These are phyloP conservation scores for Sipunculus nudus DNA, from an alignment of 2,888 invertebrate species.

Conservation along the genomic window DNA sequence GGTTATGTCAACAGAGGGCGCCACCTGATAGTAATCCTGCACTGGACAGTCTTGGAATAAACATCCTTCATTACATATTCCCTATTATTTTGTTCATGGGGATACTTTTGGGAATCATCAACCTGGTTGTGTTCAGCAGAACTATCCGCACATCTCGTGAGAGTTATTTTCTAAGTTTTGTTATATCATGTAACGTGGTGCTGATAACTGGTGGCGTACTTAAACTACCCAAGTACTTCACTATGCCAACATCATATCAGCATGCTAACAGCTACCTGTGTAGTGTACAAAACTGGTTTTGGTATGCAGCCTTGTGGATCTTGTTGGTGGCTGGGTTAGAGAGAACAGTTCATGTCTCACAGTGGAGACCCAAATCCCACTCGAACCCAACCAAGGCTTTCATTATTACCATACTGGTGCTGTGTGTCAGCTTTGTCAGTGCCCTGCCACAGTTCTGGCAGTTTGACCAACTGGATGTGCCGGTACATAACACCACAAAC, in stretches of 20 bases:
- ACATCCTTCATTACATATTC: constrained; percentile 52
- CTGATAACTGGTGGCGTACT: constrained; percentile 45
- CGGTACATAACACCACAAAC: constrained; percentile 45
- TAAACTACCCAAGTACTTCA: constrained; percentile 54
- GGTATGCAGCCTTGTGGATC: constrained; percentile 60
- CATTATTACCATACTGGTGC: constrained; percentile 54
- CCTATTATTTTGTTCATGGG: constrained; percentile 54
- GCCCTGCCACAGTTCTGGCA: constrained; percentile 62
- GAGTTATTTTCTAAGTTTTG: constrained; percentile 57
- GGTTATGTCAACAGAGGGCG: too few relatives aligned
- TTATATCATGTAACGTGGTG: constrained; percentile 47
- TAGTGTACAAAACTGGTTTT: constrained; percentile 58
- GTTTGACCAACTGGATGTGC: constrained; percentile 45
- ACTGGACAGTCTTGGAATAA: too few relatives aligned
- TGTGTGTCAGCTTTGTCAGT: constrained; percentile 56
- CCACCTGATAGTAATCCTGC: too few relatives aligned
- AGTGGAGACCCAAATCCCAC: constrained; percentile 47
- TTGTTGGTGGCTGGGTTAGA: constrained; percentile 58
- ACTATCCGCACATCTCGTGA: constrained; percentile 55
- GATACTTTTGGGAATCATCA: constrained; percentile 52
- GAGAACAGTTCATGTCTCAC: constrained; percentile 52
- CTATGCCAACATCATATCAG: constrained; percentile 46
- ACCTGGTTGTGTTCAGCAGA: constrained; percentile 52
- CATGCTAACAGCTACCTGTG: constrained; percentile 52
- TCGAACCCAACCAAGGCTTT: constrained; percentile 51